Conservation (phyloP, 2,797 vertebrate genomes). For the Paedocypris micromegethes region DNA sequence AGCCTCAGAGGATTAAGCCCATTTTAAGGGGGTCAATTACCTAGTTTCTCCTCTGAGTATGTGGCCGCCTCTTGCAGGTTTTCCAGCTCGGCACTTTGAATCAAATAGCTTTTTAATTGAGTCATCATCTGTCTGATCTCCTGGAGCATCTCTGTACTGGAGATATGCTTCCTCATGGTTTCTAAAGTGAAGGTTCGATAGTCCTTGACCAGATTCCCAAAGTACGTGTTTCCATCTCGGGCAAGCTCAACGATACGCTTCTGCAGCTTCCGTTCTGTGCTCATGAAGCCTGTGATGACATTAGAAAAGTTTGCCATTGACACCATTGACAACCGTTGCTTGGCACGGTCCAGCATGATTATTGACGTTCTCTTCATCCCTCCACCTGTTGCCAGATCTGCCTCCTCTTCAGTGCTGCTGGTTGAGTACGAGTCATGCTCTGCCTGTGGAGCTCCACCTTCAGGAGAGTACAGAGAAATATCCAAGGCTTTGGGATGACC, state of each 20-base stretch:
- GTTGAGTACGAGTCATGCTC: constrained; percentile 87
- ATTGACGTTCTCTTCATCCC: constrained; percentile 72
- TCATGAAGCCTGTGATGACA: constrained; percentile 84
- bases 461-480: constrained; percentile 74
- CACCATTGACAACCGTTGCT: constrained; percentile 81
- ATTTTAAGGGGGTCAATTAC: constrained; percentile 59
- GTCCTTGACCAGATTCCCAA: constrained; percentile 88
- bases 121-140: constrained; percentile 98
- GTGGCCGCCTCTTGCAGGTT: constrained; percentile 72
- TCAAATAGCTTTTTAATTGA: constrained; percentile 92
- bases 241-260: constrained; percentile 87
- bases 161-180: constrained; percentile 82
- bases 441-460: constrained; percentile 57
- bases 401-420: constrained; percentile 91
- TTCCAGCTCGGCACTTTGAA: constrained; percentile 89
- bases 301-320: constrained; percentile 74
- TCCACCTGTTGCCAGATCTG: constrained; percentile 56
- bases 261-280: constrained; percentile 81
- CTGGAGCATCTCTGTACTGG: constrained; percentile 92
- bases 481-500: constrained; percentile 57
- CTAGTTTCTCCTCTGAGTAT: constrained; percentile 81
- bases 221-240: constrained; percentile 85
- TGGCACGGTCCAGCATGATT: constrained; percentile 81
- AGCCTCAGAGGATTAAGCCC: no score
- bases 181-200: constrained; percentile 88